A percentile compares a stretch with the other conserved stretches of the same genome.
These are phyloP conservation scores for Paracanthobrama guichenoti DNA, from an alignment of 2,113 vertebrate genomes.

Conservation along the genomic window DNA sequence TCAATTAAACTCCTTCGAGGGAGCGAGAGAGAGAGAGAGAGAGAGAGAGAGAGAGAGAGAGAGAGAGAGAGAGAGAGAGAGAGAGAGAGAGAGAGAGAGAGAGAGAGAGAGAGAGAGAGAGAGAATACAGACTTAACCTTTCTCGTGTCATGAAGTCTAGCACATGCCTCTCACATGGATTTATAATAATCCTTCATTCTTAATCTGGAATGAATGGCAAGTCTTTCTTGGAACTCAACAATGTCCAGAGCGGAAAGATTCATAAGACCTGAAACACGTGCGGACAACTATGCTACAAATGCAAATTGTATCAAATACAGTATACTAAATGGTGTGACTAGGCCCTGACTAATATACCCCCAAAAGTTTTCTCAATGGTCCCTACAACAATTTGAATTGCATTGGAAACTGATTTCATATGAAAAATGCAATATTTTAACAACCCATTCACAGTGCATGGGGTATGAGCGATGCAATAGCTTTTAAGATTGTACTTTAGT, in stretches of 20 bases:
- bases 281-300: not conserved
- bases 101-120: not conserved
- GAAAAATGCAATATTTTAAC: not conserved
- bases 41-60: not conserved
- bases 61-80: not conserved
- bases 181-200: conserved; percentile 28
- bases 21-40: not conserved
- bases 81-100: not conserved
- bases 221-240: conserved; percentile 23
- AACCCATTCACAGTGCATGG: not conserved
- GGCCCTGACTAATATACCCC: not conserved
- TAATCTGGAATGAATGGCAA: conserved; percentile 29
- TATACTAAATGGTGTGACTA: not conserved
- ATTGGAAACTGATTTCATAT: not conserved
- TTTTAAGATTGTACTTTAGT: not conserved
- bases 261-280: not conserved
- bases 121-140: not conserved
- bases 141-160: not conserved
- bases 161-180: conserved; percentile 34
- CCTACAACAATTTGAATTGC: not conserved
- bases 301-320: not conserved
- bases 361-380: not conserved
- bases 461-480: not conserved
- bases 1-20: too few species aligned
- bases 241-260: not conserved